These are phyloP conservation scores for Sebastes alutus DNA, from an alignment of 2,797 vertebrate species.

Conservation along the genomic window DNA sequence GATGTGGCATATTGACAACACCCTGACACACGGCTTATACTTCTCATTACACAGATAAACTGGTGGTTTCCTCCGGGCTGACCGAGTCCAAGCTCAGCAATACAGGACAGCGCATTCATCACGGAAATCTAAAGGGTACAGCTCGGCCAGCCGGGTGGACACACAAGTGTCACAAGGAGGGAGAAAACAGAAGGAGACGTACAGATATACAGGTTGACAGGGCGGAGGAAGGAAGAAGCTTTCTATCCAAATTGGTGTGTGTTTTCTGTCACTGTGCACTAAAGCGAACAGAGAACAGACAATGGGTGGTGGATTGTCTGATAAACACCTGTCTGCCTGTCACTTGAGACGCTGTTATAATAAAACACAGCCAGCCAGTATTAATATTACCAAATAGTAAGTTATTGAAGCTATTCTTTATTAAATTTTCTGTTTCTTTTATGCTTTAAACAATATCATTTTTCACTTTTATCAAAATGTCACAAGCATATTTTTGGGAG, in stretches of 20 bases:
- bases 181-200: background rate
- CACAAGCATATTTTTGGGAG: background rate
- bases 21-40: slow-evolving; percentile 28
- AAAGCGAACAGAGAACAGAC: background rate
- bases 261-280: slow-evolving; percentile 12
- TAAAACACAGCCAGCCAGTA: background rate
- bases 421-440: background rate
- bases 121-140: slow-evolving; percentile 23
- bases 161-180: background rate
- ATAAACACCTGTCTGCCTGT: slow-evolving; percentile 24
- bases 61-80: slow-evolving; percentile 29
- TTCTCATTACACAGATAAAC: slow-evolving; percentile 52
- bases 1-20: slow-evolving; percentile 32
- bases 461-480: background rate
- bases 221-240: background rate
- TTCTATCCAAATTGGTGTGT: slow-evolving; percentile 10
- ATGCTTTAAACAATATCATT: background rate
- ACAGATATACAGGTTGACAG: slow-evolving; percentile 13
- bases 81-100: slow-evolving; percentile 23
- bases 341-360: background rate
- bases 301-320: slow-evolving; percentile 2
- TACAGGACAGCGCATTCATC: slow-evolving; percentile 57
- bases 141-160: background rate
- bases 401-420: background rate
- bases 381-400: background rate